These are phyloP conservation scores for Urocolius indicus DNA, from an alignment of 2,113 vertebrate genomes.

Conservation along the genomic window DNA sequence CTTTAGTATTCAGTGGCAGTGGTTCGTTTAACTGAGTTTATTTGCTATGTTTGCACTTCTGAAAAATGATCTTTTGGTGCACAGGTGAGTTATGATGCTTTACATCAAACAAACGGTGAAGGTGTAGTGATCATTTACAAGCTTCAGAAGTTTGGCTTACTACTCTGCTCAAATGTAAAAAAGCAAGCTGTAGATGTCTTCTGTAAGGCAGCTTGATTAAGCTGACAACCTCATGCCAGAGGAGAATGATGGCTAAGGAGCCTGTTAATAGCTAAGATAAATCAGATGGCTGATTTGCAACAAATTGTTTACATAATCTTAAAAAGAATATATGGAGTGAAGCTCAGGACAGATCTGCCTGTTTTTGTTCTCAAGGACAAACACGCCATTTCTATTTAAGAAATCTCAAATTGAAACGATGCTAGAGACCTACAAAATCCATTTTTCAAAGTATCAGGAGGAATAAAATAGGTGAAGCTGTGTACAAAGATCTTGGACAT, in stretches of 20 bases:
- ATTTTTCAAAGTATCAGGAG: background rate
- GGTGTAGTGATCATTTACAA: background rate
- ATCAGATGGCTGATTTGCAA: background rate
- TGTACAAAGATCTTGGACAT: background rate
- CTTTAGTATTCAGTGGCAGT: background rate
- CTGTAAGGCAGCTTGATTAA: background rate
- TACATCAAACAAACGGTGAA: background rate
- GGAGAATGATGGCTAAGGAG: background rate
- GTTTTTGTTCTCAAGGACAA: background rate
- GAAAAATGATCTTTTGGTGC: background rate
- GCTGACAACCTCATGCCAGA: background rate
- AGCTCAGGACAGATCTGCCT: background rate
- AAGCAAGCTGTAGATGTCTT: background rate
- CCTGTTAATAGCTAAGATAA: background rate
- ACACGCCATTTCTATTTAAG: background rate
- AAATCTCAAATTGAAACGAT: background rate
- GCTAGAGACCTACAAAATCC: background rate
- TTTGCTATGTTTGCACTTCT: background rate
- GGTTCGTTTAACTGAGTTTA: background rate
- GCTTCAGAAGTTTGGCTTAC: background rate
- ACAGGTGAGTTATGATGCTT: rapidly evolving
- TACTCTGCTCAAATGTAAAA: background rate
- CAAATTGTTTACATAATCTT: background rate
- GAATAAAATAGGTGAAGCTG: background rate
- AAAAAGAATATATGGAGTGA: background rate